These are phyloP conservation scores for Pseudochaenichthys georgianus DNA, from an alignment of 2,797 vertebrate genomes.

Conservation along the genomic window DNA sequence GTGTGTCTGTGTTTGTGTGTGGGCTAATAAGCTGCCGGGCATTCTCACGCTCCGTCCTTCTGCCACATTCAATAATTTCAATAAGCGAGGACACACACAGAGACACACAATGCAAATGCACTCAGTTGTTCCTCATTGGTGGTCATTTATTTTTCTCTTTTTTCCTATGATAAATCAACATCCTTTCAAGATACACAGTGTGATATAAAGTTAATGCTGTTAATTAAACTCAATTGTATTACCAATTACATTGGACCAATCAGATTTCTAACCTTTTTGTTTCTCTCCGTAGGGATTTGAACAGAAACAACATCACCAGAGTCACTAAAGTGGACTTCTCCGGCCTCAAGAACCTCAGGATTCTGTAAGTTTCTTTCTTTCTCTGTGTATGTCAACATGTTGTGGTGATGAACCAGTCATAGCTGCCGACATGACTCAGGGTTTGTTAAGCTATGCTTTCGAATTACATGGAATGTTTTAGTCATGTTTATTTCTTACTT, in stretches of 20 bases:
- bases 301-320: conserved; percentile 97
- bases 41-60: conserved; percentile 58
- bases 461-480: background rate
- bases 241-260: background rate
- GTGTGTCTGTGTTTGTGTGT: conserved; percentile 39
- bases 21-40: conserved; percentile 23
- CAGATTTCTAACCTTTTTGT: conserved; percentile 5
- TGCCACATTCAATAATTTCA: conserved; percentile 27
- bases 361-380: conserved; percentile 89
- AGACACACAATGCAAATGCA: conserved; percentile 3
- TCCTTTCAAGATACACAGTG: background rate
- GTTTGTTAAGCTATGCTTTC: background rate
- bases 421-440: background rate
- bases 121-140: background rate
- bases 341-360: conserved; percentile 95
- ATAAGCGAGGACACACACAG: conserved; percentile 26
- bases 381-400: background rate
- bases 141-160: background rate
- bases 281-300: conserved; percentile 89
- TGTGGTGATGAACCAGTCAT: background rate
- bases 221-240: background rate
- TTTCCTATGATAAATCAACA: background rate
- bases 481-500: conserved; percentile 3
- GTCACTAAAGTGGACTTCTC: conserved; percentile 96
- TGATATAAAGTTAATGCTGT: background rate